Evolutionary conservation across 2,888 invertebrate species (phyloP).

Genomic region (Norana najaformis): DNA sequence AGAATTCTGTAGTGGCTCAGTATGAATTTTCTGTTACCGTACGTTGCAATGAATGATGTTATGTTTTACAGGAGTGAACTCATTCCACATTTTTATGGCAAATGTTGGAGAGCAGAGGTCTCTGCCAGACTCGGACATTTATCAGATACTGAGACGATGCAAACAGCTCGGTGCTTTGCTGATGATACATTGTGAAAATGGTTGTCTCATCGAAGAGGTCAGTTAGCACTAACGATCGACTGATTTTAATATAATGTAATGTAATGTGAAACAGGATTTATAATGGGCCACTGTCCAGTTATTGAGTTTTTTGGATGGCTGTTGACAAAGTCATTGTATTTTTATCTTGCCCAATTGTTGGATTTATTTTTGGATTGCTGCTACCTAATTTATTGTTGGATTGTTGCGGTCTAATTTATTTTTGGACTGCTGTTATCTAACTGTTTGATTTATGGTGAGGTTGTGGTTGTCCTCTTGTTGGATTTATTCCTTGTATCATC

Average conservation of each 20-base stretch:
- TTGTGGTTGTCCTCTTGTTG: neutral
- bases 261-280: neutral
- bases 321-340: neutral
- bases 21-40: neutral
- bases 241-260: neutral
- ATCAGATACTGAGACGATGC: constrained; percentile 82
- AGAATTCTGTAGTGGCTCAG: neutral
- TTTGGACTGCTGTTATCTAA: neutral
- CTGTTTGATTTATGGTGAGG: neutral
- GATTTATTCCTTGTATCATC: neutral
- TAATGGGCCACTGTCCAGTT: neutral
- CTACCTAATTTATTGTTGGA: neutral
- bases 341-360: neutral
- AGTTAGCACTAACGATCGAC: constrained; percentile 20
- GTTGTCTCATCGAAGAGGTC: constrained; percentile 82
- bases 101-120: constrained; percentile 75
- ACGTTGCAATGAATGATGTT: neutral
- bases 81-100: constrained; percentile 98
- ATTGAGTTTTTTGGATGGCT: neutral
- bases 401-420: neutral
- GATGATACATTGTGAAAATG: constrained; percentile 96
- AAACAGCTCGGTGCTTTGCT: constrained; percentile 83
- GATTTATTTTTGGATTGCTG: neutral
- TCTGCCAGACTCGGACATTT: constrained; percentile 86
- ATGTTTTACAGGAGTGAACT: constrained; percentile 59